Evolutionary conservation across 2,797 vertebrate species (phyloP), one percentile per base, ranked within the genome.

Genomic region (Spinibarbus caldwelli): DNA sequence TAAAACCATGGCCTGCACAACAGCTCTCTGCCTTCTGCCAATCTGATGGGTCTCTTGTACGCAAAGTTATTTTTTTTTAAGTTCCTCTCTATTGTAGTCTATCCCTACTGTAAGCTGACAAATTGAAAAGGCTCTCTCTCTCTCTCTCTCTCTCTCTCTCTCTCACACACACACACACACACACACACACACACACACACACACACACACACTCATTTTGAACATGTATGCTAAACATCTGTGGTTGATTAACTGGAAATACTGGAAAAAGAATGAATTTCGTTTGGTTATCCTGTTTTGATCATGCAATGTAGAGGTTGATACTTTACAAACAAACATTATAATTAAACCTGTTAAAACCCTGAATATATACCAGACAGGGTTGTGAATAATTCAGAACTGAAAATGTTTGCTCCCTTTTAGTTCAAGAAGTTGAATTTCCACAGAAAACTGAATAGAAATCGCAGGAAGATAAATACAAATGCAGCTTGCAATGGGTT

Each of bases 81-180:
- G 29, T 80, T 80, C 41, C 64, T 68, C 64, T 80, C 62, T 49
- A 47, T 68, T 80, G 64, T 19, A 52, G 45, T 36, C 78, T 19
- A 21, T 45, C 57, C 10, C 26, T 62, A 1, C n/a, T 62, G 38
- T 14, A 78, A 11, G 14, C 26, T 34, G 36, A 41, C 15, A 26
- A 57, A 62, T 21, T 78, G 54, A 17, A 78, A 78, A 78, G 38
- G 23, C 31, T n/a, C 57, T 29, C 57, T n/a, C n/a, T n/a, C n/a
- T n/a, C n/a, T n/a, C n/a, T n/a, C n/a, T n/a, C n/a, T n/a, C n/a
- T n/a, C n/a, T n/a, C n/a, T n/a, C n/a, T n/a, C n/a, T n/a, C n/a
- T n/a, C n/a, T n/a, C n/a, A n/a, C n/a, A n/a, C n/a, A n/a, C n/a
- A n/a, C n/a, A n/a, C n/a, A n/a, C n/a, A n/a, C n/a, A n/a, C n/a